phyloP scores from a whole-genome alignment of 2,113 vertebrate genomes.

The Oreochromis tanganicae region DNA sequence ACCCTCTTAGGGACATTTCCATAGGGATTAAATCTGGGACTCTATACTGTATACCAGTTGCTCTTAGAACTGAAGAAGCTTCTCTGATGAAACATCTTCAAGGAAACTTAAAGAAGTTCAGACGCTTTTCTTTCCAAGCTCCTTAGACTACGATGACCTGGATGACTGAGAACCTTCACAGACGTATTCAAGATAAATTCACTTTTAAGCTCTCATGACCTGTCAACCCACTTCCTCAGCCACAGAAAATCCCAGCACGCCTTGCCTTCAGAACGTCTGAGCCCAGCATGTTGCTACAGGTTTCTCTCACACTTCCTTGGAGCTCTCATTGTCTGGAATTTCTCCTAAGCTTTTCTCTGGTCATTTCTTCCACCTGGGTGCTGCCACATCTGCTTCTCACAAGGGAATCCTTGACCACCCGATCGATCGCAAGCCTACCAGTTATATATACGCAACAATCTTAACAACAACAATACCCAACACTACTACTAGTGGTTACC shows the following conservation, averaged over 20 bases:
- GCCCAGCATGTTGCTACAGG: not conserved
- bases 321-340: not conserved
- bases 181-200: not conserved
- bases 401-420: not conserved
- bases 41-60: not conserved
- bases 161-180: not conserved
- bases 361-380: not conserved
- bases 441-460: not conserved
- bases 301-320: not conserved
- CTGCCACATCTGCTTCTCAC: not conserved
- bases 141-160: not conserved
- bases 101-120: not conserved
- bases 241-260: not conserved
- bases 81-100: fast-evolving
- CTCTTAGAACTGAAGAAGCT: not conserved
- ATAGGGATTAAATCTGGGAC: not conserved
- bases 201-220: not conserved
- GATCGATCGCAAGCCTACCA: not conserved
- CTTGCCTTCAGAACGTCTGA: not conserved
- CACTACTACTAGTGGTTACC: not conserved
- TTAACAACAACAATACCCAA: not conserved
- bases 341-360: not conserved
- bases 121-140: not conserved
- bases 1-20: not conserved
- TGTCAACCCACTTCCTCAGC: not conserved